Percentiles rank a stretch among this genome's conserved stretches.
Conservation (phyloP, 2,888 invertebrate species). For the Metellina segmentata region DNA sequence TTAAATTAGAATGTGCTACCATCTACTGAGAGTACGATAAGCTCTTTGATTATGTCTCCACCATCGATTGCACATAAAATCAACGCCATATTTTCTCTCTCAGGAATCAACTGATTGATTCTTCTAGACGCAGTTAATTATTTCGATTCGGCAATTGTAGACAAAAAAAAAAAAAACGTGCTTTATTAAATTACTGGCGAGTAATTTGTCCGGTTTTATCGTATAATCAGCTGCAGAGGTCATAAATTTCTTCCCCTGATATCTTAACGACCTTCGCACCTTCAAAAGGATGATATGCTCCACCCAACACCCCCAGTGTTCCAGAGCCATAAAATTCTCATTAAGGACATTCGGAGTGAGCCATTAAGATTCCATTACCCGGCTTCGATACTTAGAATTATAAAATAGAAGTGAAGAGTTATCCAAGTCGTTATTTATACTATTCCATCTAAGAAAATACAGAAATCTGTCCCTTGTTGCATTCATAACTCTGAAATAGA, state of each 20-base stretch:
- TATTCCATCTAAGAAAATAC: neutral
- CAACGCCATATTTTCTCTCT: no score
- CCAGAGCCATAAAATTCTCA: conserved; percentile 63
- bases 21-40: no score
- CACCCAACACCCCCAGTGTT: conserved; percentile 17
- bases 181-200: conserved; percentile 22
- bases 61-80: no score
- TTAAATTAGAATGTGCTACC: no score
- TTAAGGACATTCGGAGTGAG: conserved; percentile 51
- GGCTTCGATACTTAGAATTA: conserved; percentile 15
- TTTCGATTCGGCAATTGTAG: no score
- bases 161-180: neutral
- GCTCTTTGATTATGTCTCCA: no score
- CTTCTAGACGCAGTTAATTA: no score
- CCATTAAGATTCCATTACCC: conserved; percentile 67
- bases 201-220: conserved; percentile 45
- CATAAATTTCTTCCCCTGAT: conserved; percentile 25
- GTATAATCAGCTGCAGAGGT: conserved; percentile 25
- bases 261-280: conserved; percentile 56
- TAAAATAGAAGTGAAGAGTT: neutral
- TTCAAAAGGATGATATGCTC: conserved; percentile 35
- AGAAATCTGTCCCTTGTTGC: neutral
- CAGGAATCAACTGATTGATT: no score
- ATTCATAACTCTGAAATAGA: no score
- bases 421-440: neutral